Base-by-base conservation (phyloP, 2,888 invertebrate species). In the Drosophila paramelanica region DNA sequence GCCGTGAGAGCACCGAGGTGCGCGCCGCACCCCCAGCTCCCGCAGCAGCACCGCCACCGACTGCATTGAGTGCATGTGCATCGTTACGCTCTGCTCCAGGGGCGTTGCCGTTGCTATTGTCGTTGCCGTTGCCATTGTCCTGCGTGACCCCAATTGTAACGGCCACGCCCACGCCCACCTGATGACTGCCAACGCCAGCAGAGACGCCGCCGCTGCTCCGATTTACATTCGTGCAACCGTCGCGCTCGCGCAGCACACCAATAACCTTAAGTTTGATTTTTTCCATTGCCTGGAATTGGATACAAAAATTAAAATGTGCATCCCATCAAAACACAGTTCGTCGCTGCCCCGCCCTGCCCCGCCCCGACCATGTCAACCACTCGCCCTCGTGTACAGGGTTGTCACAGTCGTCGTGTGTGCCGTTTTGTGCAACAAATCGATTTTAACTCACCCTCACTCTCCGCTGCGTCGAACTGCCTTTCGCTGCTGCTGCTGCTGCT, bases 241-340 rank as follows among this genome's bases (percentile, higher is more conserved):
- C 90, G 55, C 90, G 90, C 74, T 90, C 92, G 52, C 91, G 91
- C 61, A 91, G 83, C 67, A 91, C 91, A 33, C 91, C 92, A 75
- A 91, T 91, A 47, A 90, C 88, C 80, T 91, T 91, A 51, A 89
- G 77, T 89, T 91, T 92, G 59, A 90, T 76, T 84, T 90, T 88
- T 61, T 91, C 91, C 91, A 91, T 91, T 58, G 49, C 73, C 75
- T 67, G 64, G 20, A 67, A 71, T 56, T 59, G 67, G 51, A 43
- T 33, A 47, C 39, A 59, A 49, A 60, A 39, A 53, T 73, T 60
- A 42, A 49, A 57, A 45, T 67, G 49, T 74, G 72, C 77, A 71
- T 62, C 62, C 55, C 69, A 69, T 65, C 74, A 73, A 73, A 57
- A 77, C 50, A 56, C 55, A 62, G 67, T 62, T 73, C 73, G 59